Evolutionary conservation across 2,888 invertebrate species (phyloP), one percentile per base, ranked within the genome.

Genomic region (Acrobasis suavella): DNA sequence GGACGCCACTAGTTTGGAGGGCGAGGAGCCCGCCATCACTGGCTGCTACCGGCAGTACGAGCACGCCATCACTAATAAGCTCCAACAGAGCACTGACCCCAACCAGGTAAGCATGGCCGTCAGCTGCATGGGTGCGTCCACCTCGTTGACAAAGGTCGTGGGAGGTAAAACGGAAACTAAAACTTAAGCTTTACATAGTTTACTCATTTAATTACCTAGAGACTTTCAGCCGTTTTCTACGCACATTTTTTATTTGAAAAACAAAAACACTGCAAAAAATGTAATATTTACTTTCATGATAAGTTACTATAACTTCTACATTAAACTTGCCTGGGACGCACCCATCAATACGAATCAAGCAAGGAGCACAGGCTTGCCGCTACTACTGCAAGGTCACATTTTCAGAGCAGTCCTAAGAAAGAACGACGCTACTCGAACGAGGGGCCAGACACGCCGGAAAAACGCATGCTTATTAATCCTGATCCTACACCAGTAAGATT

Each of bases 1-100:
- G 83, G 97, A 97, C 91, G 96, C 96, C 79, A 96, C 96, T 93
- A 97, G 97, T 87, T 94, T 96, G 78, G 96, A 96, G 79, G 95
- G 94, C 75, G 96, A 96, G 84, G 94, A 95, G 71, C 96, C 96
- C 80, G 95, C 95, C 72, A 95, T 94, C 70, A 94, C 95, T 69
- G 96, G 96, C 78, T 96, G 96, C 93, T 96, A 95, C 92, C 95
- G 95, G 83, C 96, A 95, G 88, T 96, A 95, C 87, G 96, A 96
- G 82, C 96, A 96, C 88, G 94, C 85, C 71, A 83, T 92, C 77
- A 75, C 81, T 78, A 86, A 87, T 84, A 91, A 81, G 79, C 75
- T 85, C 65, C 86, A 85, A 58, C 83, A 86, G 73, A 81, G 78
- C 76, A 83, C 84, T 73, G 90, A 91, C 66, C 80, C 82, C 39